Percentiles rank a stretch among this genome's conserved stretches.
phyloP scores from a whole-genome alignment of 2,113 vertebrate genomes.

The Semnornis frantzii region DNA sequence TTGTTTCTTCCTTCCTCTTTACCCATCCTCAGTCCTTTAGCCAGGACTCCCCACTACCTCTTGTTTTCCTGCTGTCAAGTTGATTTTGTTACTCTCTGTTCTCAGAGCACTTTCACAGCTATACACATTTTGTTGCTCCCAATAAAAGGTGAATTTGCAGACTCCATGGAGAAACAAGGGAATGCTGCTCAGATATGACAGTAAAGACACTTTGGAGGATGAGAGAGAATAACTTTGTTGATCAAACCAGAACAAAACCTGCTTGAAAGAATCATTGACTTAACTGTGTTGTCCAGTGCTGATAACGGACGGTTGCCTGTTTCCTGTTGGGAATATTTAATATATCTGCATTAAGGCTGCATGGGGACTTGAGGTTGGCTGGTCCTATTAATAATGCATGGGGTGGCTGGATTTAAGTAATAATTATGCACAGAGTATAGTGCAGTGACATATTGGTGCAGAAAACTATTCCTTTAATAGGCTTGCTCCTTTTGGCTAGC shows the following conservation, averaged over 20 bases:
- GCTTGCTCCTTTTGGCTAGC: conserved; percentile 55
- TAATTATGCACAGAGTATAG: conserved; percentile 46
- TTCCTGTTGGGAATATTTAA: conserved; percentile 50
- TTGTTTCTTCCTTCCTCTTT: background rate
- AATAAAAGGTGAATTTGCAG: background rate
- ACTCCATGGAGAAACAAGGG: background rate
- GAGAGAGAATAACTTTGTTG: background rate
- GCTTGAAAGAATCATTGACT: conserved; percentile 13
- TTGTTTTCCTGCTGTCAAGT: background rate
- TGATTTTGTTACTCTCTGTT: background rate
- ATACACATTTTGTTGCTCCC: background rate
- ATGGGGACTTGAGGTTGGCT: conserved; percentile 37
- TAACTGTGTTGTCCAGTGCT: background rate
- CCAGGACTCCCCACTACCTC: background rate
- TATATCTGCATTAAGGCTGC: conserved; percentile 41
- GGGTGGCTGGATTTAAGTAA: conserved; percentile 45
- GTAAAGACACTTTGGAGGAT: background rate
- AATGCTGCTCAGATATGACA: background rate
- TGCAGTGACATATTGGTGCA: conserved; percentile 51
- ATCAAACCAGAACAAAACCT: background rate
- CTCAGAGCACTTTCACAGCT: background rate
- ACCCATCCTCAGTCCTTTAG: background rate
- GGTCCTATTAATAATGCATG: conserved; percentile 62
- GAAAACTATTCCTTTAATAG: conserved; percentile 43
- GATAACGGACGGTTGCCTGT: background rate